phyloP scores from a whole-genome alignment of 2,797 vertebrate genomes.

The Sardinella longiceps region DNA sequence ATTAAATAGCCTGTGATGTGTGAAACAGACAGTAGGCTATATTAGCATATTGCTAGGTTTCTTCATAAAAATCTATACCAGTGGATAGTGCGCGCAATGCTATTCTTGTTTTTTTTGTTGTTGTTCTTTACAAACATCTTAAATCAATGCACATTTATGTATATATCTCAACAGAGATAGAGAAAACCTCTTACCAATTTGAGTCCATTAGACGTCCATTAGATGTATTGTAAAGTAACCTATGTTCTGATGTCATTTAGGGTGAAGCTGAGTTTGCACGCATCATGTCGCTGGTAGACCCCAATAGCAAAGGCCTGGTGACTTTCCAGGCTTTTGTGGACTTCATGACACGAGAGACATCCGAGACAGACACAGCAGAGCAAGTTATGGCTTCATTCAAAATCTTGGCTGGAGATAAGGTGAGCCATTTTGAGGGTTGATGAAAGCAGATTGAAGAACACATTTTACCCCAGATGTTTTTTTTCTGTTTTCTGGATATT shows the following conservation, averaged over 20 bases:
- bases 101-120: not conserved
- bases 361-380: conserved; percentile 83
- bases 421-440: conserved; percentile 45
- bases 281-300: conserved; percentile 81
- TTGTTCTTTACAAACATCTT: not conserved
- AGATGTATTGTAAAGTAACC: not conserved
- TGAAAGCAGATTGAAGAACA: not conserved
- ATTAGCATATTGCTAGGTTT: too few relatives aligned
- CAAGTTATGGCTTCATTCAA: conserved; percentile 88
- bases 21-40: too few relatives aligned
- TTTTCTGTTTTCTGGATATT: not conserved
- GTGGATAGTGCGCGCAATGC: too few relatives aligned
- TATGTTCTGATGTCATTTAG: conserved; percentile 24
- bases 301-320: conserved; percentile 79
- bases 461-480: not conserved
- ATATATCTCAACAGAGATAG: not conserved
- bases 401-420: conserved; percentile 86
- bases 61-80: too few relatives aligned
- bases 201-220: not conserved
- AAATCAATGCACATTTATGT: not conserved
- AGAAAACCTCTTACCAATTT: not conserved
- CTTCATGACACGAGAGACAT: conserved; percentile 87
- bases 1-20: not conserved
- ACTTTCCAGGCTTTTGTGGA: conserved; percentile 88
- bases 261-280: conserved; percentile 48